A percentile compares a stretch with the other conserved stretches of the same genome.
phyloP scores from a whole-genome alignment of 2,797 vertebrate genomes.

The Simalia tracyae region DNA sequence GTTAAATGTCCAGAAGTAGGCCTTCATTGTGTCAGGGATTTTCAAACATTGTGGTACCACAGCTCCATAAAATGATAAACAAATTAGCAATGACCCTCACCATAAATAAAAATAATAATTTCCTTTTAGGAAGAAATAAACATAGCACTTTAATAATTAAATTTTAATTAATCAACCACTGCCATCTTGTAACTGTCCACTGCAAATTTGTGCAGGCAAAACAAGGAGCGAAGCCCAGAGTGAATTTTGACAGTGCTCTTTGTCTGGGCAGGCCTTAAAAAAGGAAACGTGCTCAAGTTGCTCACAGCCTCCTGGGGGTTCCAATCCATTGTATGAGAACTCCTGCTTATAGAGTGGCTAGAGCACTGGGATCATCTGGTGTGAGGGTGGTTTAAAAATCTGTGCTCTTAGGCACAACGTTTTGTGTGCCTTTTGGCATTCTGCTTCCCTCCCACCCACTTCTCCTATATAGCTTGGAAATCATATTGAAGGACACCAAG shows the following conservation, averaged over 20 bases:
- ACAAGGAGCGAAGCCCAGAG: neutral
- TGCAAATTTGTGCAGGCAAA: neutral
- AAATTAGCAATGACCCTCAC: neutral
- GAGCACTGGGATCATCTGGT: neutral
- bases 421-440: neutral
- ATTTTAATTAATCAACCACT: neutral
- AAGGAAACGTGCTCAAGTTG: neutral
- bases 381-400: neutral
- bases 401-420: neutral
- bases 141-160: neutral
- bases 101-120: neutral
- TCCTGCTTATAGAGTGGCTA: neutral
- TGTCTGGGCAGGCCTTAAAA: neutral
- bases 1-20: neutral
- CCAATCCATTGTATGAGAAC: neutral
- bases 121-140: neutral
- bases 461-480: neutral
- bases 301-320: too few species aligned
- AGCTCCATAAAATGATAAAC: neutral
- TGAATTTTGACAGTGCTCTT: neutral
- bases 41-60: neutral
- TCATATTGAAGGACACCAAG: neutral
- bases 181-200: neutral
- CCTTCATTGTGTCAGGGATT: neutral
- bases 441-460: too few species aligned